Evolutionary conservation across 2,797 vertebrate genomes (phyloP), one percentile per base, ranked within the genome.

Genomic region (Pangasius krempfi): DNA sequence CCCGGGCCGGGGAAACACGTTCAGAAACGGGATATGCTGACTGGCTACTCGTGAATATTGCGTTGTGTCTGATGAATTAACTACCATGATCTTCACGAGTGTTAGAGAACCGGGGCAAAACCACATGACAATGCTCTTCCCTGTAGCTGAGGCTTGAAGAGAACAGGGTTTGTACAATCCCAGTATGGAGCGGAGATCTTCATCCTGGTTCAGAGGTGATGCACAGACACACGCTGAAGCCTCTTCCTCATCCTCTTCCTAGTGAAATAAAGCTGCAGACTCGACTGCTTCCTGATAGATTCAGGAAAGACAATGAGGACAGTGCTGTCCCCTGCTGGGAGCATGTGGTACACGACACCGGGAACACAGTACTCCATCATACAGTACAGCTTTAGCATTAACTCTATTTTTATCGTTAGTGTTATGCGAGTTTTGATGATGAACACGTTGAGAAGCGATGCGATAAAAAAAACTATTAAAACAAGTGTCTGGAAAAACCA

Each of bases 311-410:
- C 78, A 14, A 6, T 4, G 14, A 66, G 40, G 22, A 47, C 81
- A n/a, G 25, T 30, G 37, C 40, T 66, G 81, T n/a, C 37, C 40
- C 81, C 81, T 84, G 37, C 60, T 84, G 81, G 40, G 25, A 64
- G 25, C 37, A 47, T 16, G 18, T 1, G 37, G 14, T 47, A 16
- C 1, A 1, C 33, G 8, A 62, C 58, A 27, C 33, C 5, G 3
- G 37, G 33, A n/a, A 40, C 18, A 14, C 79, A 7, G 14, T 20
- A 27, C 56, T 82, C 37, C 13, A 4, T 44, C n/a, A 33, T 33
- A 20, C 3, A 10, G 27, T 3, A 5, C 44, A 3, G 44, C 4
- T 25, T 50, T 0, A 30, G 13, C 4, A 3, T 18, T 78, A 9
- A n/a, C n/a, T 25, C 9, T 13, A 10, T 1, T 40, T 73, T 44